Percentiles rank a stretch among this genome's conserved stretches.
Conservation (phyloP, 35 echinoderm and acorn worm genomes). For the Chiridota heheva region DNA sequence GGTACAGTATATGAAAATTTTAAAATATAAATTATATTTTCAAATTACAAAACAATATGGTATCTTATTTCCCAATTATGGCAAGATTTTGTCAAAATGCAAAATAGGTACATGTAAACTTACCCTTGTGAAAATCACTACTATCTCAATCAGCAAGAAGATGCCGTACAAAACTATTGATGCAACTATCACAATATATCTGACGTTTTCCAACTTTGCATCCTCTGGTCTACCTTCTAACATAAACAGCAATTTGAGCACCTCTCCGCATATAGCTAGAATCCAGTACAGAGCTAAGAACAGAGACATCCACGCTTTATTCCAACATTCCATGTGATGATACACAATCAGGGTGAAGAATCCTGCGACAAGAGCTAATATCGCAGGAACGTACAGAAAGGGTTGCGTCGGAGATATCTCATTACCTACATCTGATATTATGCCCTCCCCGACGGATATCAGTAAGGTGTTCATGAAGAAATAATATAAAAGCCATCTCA, state of each 20-base stretch:
- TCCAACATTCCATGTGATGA: slow-evolving; percentile 82
- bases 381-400: slow-evolving; percentile 68
- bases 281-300: slow-evolving; percentile 77
- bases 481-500: slow-evolving; percentile 69
- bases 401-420: slow-evolving; percentile 26
- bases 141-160: slow-evolving; percentile 40
- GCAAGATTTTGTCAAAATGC: too few relatives aligned
- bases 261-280: slow-evolving; percentile 49
- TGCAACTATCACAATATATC: slow-evolving; percentile 50
- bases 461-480: slow-evolving; percentile 44
- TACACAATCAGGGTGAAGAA: slow-evolving; percentile 73
- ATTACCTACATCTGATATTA: slow-evolving; percentile 67
- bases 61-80: too few relatives aligned
- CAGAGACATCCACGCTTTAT: slow-evolving; percentile 45
- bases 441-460: slow-evolving; percentile 64
- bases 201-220: slow-evolving; percentile 6
- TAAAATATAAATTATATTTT: too few relatives aligned
- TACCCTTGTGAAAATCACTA: slow-evolving; percentile 55
- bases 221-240: slow-evolving; percentile 3
- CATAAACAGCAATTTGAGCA: slow-evolving; percentile 44
- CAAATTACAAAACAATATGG: too few relatives aligned
- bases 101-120: background rate
- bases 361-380: slow-evolving; percentile 9
- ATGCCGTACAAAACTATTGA: slow-evolving; percentile 39
- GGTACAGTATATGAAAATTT: too few relatives aligned